Percentiles rank a stretch among this genome's conserved stretches.
Conservation (phyloP, 2,113 vertebrate species). For the Oceanites oceanicus region DNA sequence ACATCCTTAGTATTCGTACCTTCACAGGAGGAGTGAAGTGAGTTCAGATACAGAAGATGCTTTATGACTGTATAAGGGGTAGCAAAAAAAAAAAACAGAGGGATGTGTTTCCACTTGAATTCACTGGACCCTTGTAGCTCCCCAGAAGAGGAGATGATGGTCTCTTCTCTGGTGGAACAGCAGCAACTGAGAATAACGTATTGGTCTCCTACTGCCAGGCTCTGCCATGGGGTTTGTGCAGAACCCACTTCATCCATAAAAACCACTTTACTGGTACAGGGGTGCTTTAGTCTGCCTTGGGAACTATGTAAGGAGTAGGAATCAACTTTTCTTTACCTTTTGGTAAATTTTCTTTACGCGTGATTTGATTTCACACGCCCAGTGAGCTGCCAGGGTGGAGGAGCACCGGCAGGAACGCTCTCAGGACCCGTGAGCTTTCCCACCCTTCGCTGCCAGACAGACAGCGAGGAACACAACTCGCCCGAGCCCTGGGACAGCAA, state of each 20-base stretch:
- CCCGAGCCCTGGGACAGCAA: neutral
- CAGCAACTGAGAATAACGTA: neutral
- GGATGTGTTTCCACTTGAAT: neutral
- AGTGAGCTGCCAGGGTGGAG: fast-evolving
- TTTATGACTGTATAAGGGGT: neutral
- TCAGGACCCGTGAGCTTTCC: neutral
- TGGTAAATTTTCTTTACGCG: neutral
- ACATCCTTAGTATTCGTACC: neutral
- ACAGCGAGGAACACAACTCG: neutral
- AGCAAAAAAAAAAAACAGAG: neutral
- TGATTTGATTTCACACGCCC: fast-evolving
- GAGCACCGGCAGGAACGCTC: neutral
- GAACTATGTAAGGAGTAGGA: fast-evolving
- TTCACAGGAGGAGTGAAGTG: neutral
- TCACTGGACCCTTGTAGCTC: neutral
- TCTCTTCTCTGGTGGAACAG: neutral
- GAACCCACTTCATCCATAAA: neutral
- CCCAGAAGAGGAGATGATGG: neutral
- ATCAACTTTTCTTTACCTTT: neutral
- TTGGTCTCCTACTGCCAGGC: neutral
- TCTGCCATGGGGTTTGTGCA: neutral
- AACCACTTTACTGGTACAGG: neutral
- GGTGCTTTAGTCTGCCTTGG: neutral
- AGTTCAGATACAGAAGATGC: neutral
- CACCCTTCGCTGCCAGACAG: neutral